Percentiles rank a stretch among this genome's conserved stretches.
Evolutionary conservation across 2,797 vertebrate genomes (phyloP).

Genomic region (Sitta carolinensis): DNA sequence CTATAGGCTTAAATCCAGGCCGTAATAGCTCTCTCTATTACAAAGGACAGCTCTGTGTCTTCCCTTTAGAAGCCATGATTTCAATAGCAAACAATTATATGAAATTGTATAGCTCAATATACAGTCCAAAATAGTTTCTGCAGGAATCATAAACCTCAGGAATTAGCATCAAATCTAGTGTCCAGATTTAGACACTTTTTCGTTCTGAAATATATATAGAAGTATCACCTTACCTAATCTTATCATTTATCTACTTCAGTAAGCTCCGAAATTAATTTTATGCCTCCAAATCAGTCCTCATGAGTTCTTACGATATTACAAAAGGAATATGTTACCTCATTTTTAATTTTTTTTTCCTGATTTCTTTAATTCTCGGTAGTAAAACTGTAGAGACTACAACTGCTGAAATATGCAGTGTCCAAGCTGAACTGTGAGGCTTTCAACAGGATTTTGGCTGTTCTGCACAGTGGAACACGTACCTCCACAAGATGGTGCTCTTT

Average conservation of each 20-base stretch:
- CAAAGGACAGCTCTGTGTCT: neutral
- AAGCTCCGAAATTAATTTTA: neutral
- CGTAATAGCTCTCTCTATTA: neutral
- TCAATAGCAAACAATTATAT: neutral
- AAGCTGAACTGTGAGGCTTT: rapidly evolving
- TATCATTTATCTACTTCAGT: neutral
- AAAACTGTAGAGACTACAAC: neutral
- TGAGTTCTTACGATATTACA: neutral
- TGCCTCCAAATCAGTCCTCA: neutral
- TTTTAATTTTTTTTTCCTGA: neutral
- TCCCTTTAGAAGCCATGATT: neutral
- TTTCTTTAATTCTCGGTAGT: neutral
- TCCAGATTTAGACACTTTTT: neutral
- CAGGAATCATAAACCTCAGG: neutral
- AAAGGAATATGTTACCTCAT: neutral
- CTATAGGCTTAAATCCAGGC: neutral
- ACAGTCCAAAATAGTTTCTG: neutral
- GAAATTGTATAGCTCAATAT: neutral
- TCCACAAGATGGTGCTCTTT: conserved; percentile 75
- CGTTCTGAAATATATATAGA: neutral
- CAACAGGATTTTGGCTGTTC: neutral
- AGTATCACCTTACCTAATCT: neutral
- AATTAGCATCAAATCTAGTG: neutral
- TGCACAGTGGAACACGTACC: neutral
- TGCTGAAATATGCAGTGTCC: neutral